Base-by-base conservation (phyloP, 2,113 vertebrate species). In the Osmerus mordax region DNA sequence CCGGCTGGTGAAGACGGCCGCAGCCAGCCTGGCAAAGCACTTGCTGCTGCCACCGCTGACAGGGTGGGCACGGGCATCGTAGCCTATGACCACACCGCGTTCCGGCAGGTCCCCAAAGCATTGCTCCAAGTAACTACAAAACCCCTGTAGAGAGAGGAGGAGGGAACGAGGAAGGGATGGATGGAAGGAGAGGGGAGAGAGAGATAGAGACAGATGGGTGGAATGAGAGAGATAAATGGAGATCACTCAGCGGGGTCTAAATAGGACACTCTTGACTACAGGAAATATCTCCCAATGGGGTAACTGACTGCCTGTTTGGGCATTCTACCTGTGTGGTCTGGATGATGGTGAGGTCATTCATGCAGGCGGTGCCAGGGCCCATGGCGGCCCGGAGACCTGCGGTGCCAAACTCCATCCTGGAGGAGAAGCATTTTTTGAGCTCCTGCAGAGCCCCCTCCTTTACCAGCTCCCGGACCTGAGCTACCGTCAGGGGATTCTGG, bases 311-410 rank as follows among this genome's bases (percentile, higher is more conserved):
- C 13, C 11, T 56, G 55, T 21, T 18, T 56, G 55, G 41, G 18
- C 15, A 28, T 59, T 72, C 41, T 52, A 86, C 82, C 80, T 84
- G 85, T 3, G 60, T 61, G 60, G 25, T 98, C 89, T 99, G 97
- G 79, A 99, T 98, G 83, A 99, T 94, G 65, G 97, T 99, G 64
- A 99, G 88, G 81, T 98, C 96, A 58, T 98, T 99, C 96, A 99
- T 97, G 41, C 79, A 91, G 71, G 97, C 93, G 65, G 92, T 87
- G 16, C 97, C 97, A 0, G 95, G 87, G 15, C 96, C 97, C 97
- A 99, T 99, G 19, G 94, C 89, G 6, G 96, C 95, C 74, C 96
- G 90, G 41, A 99, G 92, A 4, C 97, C 97, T 0, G 97, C 97
- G 0, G 97, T 99, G 29, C 97, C 97, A 78, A 99, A 99, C 87